These are phyloP conservation scores for Gracilinanus agilis DNA, from an alignment of 2,113 vertebrate genomes.

Conservation along the genomic window DNA sequence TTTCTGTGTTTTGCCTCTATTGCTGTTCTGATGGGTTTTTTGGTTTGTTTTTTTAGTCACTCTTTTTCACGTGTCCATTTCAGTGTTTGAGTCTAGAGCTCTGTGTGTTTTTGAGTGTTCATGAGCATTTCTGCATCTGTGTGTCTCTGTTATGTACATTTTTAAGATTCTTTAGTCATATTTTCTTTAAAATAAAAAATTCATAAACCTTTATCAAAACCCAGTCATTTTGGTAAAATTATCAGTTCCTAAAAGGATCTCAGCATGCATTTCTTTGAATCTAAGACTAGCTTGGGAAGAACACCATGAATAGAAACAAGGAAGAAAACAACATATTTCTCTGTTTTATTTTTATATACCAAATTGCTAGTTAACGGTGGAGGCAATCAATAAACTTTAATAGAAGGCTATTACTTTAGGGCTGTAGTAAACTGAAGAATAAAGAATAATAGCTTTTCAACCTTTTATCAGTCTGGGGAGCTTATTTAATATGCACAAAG, in stretches of 20 bases:
- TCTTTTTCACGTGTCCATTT: not conserved
- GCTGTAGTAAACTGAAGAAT: constrained; percentile 68
- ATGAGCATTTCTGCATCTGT: not conserved
- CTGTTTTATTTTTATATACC: constrained; percentile 70
- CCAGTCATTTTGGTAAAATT: not conserved
- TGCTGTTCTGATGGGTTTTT: not conserved
- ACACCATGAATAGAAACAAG: not conserved
- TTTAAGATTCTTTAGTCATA: not conserved
- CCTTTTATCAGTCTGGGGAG: constrained; percentile 77
- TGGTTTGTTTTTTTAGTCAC: not conserved
- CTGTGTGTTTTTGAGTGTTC: not conserved
- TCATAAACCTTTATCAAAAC: constrained; percentile 6
- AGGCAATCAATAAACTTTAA: constrained; percentile 73
- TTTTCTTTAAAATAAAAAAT: not conserved
- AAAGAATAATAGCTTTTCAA: constrained; percentile 76
- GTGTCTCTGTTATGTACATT: not conserved
- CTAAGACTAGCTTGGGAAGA: not conserved
- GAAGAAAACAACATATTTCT: constrained; percentile 54
- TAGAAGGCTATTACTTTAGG: constrained; percentile 71
- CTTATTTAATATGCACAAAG: constrained; percentile 74
- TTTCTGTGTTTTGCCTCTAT: not conserved
- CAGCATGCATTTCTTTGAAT: constrained; percentile 33
- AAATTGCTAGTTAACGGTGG: constrained; percentile 70
- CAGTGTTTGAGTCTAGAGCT: not conserved
- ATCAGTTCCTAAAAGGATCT: not conserved